phyloP scores from a whole-genome alignment of 1,140 invertebrate species.

The Sycophila sp. region DNA sequence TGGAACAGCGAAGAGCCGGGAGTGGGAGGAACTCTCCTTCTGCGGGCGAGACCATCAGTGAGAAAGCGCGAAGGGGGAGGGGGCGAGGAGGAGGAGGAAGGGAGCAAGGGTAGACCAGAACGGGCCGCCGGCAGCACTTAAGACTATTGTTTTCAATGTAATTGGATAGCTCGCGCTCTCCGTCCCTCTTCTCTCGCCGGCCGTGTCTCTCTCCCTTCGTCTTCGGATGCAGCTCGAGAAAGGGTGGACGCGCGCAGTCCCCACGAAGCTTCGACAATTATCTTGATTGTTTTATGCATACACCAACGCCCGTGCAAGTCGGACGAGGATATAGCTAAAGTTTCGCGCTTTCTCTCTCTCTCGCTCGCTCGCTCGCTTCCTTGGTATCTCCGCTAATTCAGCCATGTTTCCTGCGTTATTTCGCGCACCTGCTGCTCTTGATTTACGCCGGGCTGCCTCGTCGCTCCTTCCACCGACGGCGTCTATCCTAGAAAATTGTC shows the following conservation, averaged over 20 bases:
- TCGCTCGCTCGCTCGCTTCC: conserved; percentile 38
- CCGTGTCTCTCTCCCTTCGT: conserved; percentile 37
- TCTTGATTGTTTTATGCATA: conserved; percentile 68
- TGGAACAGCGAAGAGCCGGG: conserved; percentile 54
- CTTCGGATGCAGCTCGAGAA: conserved; percentile 37
- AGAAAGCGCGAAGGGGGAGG: background rate
- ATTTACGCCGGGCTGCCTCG: conserved; percentile 8
- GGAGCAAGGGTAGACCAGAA: conserved; percentile 37
- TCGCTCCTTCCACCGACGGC: background rate
- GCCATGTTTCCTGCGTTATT: conserved; percentile 39
- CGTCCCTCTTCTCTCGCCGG: conserved; percentile 25
- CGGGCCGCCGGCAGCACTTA: conserved; percentile 64
- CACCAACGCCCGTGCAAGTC: conserved; percentile 40
- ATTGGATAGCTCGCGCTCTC: conserved; percentile 67
- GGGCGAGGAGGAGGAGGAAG: conserved; percentile 1
- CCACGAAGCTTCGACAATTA: conserved; percentile 65
- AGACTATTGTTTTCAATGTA: conserved; percentile 69
- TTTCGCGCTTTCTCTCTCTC: conserved; percentile 45
- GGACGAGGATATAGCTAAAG: background rate
- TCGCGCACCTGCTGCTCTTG: conserved; percentile 47
- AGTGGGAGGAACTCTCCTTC: conserved; percentile 1
- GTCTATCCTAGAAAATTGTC: background rate
- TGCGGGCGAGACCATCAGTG: conserved; percentile 16
- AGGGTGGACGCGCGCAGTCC: conserved; percentile 46
- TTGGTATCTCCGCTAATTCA: conserved; percentile 37